Percentiles rank a stretch among this genome's conserved stretches.
These are phyloP conservation scores for Rhinichthys osculus DNA, from an alignment of 2,797 vertebrate species.

Conservation along the genomic window DNA sequence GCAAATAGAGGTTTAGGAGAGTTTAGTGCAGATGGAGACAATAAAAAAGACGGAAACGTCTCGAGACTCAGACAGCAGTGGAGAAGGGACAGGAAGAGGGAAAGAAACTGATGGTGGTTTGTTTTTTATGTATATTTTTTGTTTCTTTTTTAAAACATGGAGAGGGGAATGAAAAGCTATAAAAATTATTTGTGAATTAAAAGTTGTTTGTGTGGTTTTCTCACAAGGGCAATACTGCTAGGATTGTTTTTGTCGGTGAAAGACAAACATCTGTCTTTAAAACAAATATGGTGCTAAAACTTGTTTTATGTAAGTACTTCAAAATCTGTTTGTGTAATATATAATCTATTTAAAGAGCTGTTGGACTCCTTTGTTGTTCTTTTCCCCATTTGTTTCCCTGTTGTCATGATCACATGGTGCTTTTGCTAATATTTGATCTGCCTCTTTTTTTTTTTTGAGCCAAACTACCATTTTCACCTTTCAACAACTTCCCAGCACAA, in stretches of 20 bases:
- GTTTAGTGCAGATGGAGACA: not conserved
- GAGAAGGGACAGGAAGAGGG: slow-evolving; percentile 53
- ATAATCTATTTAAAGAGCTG: slow-evolving; percentile 85
- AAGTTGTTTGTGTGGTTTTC: slow-evolving; percentile 66
- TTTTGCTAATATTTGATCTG: slow-evolving; percentile 18
- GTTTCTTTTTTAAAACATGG: slow-evolving; percentile 25
- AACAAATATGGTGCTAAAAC: slow-evolving; percentile 78
- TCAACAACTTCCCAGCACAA: not conserved
- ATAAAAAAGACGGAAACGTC: not conserved
- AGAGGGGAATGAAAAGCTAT: slow-evolving; percentile 39
- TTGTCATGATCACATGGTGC: not conserved
- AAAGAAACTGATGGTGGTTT: slow-evolving; percentile 13
- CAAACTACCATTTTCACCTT: not conserved
- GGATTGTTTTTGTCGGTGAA: slow-evolving; percentile 63
- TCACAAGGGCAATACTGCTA: slow-evolving; percentile 61
- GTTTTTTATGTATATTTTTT: slow-evolving; percentile 41
- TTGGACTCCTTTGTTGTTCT: slow-evolving; percentile 77
- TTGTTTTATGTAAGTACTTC: slow-evolving; percentile 86
- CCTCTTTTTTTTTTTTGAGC: not conserved
- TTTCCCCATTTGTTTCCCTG: slow-evolving; percentile 40
- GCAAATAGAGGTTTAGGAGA: not conserved
- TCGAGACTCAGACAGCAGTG: slow-evolving; percentile 20
- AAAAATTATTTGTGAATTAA: slow-evolving; percentile 48
- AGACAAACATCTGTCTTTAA: slow-evolving; percentile 67
- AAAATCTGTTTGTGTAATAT: slow-evolving; percentile 84